A percentile compares a stretch with the other conserved stretches of the same genome.
These are phyloP conservation scores for Aldrovandia affinis DNA, from an alignment of 2,797 vertebrate species.

Conservation along the genomic window DNA sequence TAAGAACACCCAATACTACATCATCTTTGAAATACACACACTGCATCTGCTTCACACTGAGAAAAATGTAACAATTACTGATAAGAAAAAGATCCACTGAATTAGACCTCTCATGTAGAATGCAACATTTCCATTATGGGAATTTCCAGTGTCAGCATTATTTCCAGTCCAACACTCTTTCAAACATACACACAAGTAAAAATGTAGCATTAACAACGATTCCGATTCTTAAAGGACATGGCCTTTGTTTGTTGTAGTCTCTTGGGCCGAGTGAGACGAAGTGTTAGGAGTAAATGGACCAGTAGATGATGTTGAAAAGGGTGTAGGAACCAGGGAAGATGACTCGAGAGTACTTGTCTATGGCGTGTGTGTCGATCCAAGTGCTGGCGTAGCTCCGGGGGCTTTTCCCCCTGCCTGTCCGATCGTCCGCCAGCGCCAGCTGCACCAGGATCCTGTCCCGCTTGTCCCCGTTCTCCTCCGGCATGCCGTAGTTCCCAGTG, in stretches of 20 bases:
- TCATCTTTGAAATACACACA: background rate
- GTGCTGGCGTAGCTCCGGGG: conserved; percentile 75
- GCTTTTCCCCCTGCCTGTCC: conserved; percentile 74
- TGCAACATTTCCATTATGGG: background rate
- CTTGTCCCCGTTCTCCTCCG: conserved; percentile 79
- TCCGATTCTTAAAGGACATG: background rate
- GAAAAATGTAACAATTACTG: background rate
- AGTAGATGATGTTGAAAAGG: conserved; percentile 93
- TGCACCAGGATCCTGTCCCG: conserved; percentile 83
- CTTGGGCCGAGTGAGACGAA: background rate
- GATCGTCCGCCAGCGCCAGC: conserved; percentile 76
- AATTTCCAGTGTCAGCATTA: background rate
- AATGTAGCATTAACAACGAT: conserved; percentile 4
- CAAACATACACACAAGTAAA: background rate
- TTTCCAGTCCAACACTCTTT: background rate
- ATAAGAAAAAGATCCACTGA: background rate
- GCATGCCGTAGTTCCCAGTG: conserved; percentile 73
- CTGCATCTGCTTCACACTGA: background rate
- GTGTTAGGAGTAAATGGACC: conserved; percentile 87
- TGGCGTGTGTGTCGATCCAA: conserved; percentile 88
- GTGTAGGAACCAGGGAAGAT: conserved; percentile 88
- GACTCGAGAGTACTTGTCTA: conserved; percentile 89
- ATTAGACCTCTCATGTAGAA: background rate
- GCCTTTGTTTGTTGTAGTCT: background rate
- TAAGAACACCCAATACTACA: too few species aligned